phyloP scores from a whole-genome alignment of 2,888 invertebrate species.

The Cepaea hortensis region DNA sequence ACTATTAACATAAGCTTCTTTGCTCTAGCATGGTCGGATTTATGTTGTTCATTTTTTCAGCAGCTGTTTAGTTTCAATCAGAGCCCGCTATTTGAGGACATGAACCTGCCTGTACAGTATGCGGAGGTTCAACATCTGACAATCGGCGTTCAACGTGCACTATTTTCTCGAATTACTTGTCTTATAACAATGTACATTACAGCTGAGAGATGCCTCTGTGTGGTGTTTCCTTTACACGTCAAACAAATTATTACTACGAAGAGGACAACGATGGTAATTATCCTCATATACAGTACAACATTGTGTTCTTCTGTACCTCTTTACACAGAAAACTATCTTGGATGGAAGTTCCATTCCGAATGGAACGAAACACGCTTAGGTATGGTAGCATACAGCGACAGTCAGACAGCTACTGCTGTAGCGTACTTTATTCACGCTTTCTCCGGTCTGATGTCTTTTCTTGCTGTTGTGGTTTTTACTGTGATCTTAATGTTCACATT shows the following conservation, averaged over 20 bases:
- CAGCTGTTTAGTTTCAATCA: neutral
- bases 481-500: neutral
- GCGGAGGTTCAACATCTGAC: neutral
- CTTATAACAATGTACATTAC: neutral
- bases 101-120: neutral
- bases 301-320: neutral
- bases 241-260: neutral
- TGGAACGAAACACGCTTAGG: neutral
- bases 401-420: neutral
- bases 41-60: neutral
- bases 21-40: neutral
- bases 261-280: neutral
- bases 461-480: neutral
- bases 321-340: neutral
- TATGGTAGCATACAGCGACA: neutral
- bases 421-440: neutral
- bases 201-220: neutral
- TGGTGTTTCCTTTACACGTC: neutral
- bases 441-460: neutral
- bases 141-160: neutral
- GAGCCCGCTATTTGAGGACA: neutral
- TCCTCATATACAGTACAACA: neutral
- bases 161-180: neutral
- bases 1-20: slow-evolving; percentile 2
- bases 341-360: neutral